Evolutionary conservation across 2,888 invertebrate genomes (phyloP), one percentile per base, ranked within the genome.

Genomic region (Formica aserva): DNA sequence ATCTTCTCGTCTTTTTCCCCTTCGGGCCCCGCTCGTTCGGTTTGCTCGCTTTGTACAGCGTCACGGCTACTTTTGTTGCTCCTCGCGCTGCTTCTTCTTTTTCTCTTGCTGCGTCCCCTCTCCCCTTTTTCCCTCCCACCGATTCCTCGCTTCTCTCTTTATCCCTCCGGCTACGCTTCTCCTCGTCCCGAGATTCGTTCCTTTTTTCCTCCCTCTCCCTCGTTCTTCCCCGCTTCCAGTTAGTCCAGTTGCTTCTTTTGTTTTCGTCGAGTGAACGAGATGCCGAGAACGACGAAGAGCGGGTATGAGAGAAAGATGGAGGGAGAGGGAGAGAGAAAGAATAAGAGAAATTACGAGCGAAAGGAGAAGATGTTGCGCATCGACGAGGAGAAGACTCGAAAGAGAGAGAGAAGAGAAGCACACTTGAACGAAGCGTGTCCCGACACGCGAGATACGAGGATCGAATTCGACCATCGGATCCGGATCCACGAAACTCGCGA

Each of bases 391-490:
- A 18, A 32, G 29, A 18, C 18, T 29, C 62, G 32, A 62, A 32
- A 62, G 57, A 77, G 55, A 65, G 69, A 69, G 67, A 84, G 72
- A 85, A 85, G 85, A 84, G 84, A 60, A 87, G 63, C 87, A 90
- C 90, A 88, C 88, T 89, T 82, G 83, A 88, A 91, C 92, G 91
- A 92, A 93, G 93, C 92, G 92, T 92, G 93, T 93, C 93, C 87
- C 91, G 91, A 92, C 92, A 92, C 92, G 92, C 92, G 92, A 92
- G 92, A 92, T 90, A 90, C 91, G 52, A 91, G 90, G 91, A 91
- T 92, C 92, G 87, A 92, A 91, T 92, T 91, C 91, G 92, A 91
- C 86, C 85, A 87, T 87, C 82, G 84, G 80, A 90, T 90, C 86
- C 87, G 87, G 86, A 91, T 90, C 81, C 88, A 89, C 85, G 29